These are phyloP conservation scores for Drosophila paulistorum DNA, from an alignment of 1,140 invertebrate species.

Conservation along the genomic window DNA sequence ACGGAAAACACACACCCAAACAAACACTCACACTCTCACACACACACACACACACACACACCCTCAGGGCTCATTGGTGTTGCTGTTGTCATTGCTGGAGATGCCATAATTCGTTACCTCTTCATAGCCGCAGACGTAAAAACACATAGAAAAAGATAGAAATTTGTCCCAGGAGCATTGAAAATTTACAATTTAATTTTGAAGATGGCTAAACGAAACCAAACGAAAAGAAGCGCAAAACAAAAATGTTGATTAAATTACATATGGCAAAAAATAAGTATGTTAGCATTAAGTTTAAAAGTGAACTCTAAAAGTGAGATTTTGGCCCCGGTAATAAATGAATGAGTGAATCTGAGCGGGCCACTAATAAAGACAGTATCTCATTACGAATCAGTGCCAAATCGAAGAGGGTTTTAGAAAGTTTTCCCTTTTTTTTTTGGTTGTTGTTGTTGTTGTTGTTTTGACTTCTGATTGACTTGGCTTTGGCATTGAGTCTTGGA, in stretches of 20 bases:
- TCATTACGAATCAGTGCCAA: too few species aligned
- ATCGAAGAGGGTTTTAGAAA: not conserved
- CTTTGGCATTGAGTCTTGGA: slow-evolving; percentile 51
- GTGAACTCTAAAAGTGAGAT: too few species aligned
- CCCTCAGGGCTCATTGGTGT: slow-evolving; percentile 23
- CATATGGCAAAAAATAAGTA: slow-evolving; percentile 1
- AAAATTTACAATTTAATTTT: slow-evolving; percentile 78
- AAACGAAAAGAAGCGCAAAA: not conserved
- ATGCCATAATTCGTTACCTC: slow-evolving; percentile 64
- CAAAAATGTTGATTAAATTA: slow-evolving; percentile 13
- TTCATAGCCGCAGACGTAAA: slow-evolving; percentile 57
- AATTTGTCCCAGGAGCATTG: slow-evolving; percentile 74
- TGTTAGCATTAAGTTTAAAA: too few species aligned
- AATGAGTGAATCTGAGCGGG: too few species aligned
- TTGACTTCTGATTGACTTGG: not conserved
- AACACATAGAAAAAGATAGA: slow-evolving; percentile 68
- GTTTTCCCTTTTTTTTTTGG: not conserved
- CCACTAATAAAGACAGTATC: too few species aligned
- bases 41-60: slow-evolving; percentile 25
- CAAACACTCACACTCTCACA: slow-evolving; percentile 21
- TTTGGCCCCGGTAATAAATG: too few species aligned
- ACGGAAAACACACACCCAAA: not conserved
- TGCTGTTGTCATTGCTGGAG: slow-evolving; percentile 14
- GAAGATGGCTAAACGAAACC: slow-evolving; percentile 46
- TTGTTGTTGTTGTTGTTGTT: not conserved